phyloP scores from a whole-genome alignment of 2,797 vertebrate species.

The Alca torda region DNA sequence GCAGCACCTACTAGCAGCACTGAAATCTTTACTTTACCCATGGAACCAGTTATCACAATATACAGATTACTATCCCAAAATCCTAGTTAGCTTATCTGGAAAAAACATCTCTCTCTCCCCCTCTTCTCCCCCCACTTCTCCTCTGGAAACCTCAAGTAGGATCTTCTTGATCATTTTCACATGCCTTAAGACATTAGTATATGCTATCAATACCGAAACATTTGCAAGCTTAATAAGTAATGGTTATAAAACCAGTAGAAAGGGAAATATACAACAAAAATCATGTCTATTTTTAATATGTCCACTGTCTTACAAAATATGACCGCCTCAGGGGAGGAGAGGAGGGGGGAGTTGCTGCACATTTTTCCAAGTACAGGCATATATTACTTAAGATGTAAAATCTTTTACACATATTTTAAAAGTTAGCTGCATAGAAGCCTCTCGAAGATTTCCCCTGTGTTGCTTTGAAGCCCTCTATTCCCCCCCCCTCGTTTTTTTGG shows the following conservation, averaged over 20 bases:
- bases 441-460: not conserved
- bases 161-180: not conserved
- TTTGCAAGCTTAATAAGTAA: not conserved
- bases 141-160: not conserved
- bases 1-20: not conserved
- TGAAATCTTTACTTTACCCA: not conserved
- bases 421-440: not conserved
- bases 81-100: not conserved
- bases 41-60: not conserved
- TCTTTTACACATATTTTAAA: not conserved
- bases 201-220: not conserved
- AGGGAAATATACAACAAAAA: not conserved
- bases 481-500: not conserved
- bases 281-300: not conserved
- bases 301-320: not conserved
- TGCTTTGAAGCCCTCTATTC: not conserved
- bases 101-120: not conserved
- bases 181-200: not conserved
- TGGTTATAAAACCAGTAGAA: not conserved
- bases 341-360: fast-evolving
- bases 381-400: not conserved
- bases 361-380: not conserved
- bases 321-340: fast-evolving
- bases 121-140: fast-evolving
- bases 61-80: not conserved